A percentile compares a stretch with the other conserved stretches of the same genome.
Evolutionary conservation across 2,888 invertebrate species (phyloP).

Genomic region (Parthenolecanium corni): DNA sequence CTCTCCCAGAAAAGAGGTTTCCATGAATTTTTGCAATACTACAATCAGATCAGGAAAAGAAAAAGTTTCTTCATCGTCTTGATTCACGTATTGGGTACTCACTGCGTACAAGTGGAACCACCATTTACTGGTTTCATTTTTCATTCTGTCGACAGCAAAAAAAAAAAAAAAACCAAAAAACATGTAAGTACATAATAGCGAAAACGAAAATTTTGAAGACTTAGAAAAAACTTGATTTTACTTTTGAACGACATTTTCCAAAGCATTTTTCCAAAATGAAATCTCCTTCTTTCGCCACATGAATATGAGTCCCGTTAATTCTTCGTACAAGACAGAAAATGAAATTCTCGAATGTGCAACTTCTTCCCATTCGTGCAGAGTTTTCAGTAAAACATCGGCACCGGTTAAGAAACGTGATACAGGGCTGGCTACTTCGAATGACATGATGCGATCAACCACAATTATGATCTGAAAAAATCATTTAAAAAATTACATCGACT

Average conservation of each 20-base stretch:
- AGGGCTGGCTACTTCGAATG: constrained; percentile 67
- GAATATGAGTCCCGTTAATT: constrained; percentile 69
- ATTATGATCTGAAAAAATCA: constrained; percentile 47
- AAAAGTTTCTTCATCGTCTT: constrained; percentile 34
- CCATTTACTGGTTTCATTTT: constrained; percentile 63
- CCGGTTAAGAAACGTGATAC: constrained; percentile 81
- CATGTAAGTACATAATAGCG: too few relatives aligned
- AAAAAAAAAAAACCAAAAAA: too few relatives aligned
- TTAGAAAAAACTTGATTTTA: constrained; percentile 35
- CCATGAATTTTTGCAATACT: constrained; percentile 64
- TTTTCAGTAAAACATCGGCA: constrained; percentile 64
- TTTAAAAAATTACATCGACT: background rate
- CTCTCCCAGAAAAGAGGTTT: constrained; percentile 54
- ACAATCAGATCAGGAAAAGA: constrained; percentile 41
- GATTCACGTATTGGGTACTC: constrained; percentile 48
- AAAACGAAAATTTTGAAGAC: background rate
- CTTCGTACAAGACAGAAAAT: constrained; percentile 57
- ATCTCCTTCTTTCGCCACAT: constrained; percentile 85
- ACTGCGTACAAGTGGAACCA: constrained; percentile 80
- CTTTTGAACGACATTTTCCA: constrained; percentile 56
- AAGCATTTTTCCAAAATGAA: constrained; percentile 71
- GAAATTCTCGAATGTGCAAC: constrained; percentile 80
- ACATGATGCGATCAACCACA: constrained; percentile 52
- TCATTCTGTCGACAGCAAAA: constrained; percentile 44
- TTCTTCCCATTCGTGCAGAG: constrained; percentile 73